Conservation (phyloP, 2,113 vertebrate species). For the Patagioenas fasciata region DNA sequence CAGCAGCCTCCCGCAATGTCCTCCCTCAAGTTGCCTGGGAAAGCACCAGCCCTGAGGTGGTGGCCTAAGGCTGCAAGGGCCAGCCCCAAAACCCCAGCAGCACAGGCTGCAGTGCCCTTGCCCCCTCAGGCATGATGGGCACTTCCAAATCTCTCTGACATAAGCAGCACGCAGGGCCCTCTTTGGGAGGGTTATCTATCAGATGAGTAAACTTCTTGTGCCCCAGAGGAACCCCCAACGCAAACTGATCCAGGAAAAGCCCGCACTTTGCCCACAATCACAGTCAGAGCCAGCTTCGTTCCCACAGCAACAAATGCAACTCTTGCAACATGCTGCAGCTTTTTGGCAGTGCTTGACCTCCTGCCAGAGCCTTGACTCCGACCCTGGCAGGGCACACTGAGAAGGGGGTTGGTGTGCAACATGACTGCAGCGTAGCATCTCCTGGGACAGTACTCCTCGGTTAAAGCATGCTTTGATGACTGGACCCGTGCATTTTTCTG, state of each 20-base stretch:
- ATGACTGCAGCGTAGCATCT: neutral
- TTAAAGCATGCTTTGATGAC: slow-evolving; percentile 22
- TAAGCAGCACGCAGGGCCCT: neutral
- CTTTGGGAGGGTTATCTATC: neutral
- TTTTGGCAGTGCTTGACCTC: neutral
- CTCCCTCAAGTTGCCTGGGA: neutral
- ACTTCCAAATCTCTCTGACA: neutral
- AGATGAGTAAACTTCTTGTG: neutral
- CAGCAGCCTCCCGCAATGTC: neutral
- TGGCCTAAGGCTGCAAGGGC: neutral
- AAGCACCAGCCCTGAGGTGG: neutral
- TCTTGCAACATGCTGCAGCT: neutral
- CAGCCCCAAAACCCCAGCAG: neutral
- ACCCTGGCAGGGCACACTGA: neutral
- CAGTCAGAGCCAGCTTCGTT: neutral
- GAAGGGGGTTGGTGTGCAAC: slow-evolving; percentile 34
- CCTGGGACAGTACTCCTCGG: neutral
- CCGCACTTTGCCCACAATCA: neutral
- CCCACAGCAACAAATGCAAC: neutral
- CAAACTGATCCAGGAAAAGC: neutral
- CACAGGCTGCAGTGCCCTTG: neutral
- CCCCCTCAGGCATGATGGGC: neutral
- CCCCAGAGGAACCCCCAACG: neutral
- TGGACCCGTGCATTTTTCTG: slow-evolving; percentile 6
- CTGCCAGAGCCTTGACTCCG: neutral